Base-by-base conservation (phyloP, 2,888 invertebrate genomes). In the Aphidoletes aphidimyza region DNA sequence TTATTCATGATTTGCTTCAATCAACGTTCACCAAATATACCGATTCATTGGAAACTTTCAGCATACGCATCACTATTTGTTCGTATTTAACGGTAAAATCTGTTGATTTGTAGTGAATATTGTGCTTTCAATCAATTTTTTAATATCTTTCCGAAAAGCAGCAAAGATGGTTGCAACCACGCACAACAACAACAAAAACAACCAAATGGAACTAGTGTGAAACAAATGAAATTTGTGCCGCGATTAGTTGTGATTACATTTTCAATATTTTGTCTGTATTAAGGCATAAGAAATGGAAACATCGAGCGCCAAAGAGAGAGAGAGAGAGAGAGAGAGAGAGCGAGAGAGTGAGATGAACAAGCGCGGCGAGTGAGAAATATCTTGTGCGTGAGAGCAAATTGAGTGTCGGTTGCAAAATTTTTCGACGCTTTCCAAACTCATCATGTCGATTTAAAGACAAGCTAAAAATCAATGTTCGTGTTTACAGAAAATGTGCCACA, bases 371-470 rank as follows among this genome's bases (percentile, higher is more conserved):
- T 11, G 47, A 8, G 39, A n/a, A n/a, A n/a, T n/a, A n/a, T n/a
- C n/a, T n/a, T 39, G 39, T 39, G 39, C 39, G 11, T 39, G 39
- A 39, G 17, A 54, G 54, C n/a, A 69, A 69, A 69, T 69, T 69
- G 69, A 69, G 69, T 69, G 69, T 69, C 14, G 69, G 69, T 69
- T 69, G 22, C 22, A 69, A 54, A 22, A 22, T n/a, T 30, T 30
- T 69, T 69, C 30, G 14, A 69, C 69, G 69, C 69, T 69, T 26
- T 14, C 69, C 69, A 47, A 69, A 69, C 69, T 69, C 69, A 69
- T 69, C 69, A 69, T 69, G 69, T 69, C 69, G 69, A 69, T 30
- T 69, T 69, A 69, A 69, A 69, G 69, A 69, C 69, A 69, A n/a
- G 69, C 69, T 5, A 69, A 69, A n/a, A 69, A 69, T 69, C 69